Base-by-base conservation (phyloP, 2,113 vertebrate species). In the Pungitius pungitius region DNA sequence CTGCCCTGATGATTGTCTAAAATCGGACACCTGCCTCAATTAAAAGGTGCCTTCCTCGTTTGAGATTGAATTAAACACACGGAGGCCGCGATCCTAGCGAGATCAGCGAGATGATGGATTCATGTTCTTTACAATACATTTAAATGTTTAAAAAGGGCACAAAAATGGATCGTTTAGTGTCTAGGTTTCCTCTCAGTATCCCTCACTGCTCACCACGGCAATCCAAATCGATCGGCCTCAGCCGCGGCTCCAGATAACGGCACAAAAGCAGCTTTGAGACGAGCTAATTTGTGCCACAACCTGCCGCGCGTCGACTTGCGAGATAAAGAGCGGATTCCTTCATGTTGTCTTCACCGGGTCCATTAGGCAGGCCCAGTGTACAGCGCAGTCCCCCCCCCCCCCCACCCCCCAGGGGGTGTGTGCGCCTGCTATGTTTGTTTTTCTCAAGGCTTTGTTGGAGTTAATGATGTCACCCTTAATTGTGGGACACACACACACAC, bases 391-490 rank as follows among this genome's bases (percentile, higher is more conserved):
- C 79, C 87, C 81, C 1, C 33, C 6, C 4, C 79, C 87, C 81
- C 1, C 33, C 6, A 6, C 79, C 87, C 81, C 1, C 33, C 6
- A 6, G 33, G 55, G 82, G 85, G 81, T 75, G 82, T 69, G 69
- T 8, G 49, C 9, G 69, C 76, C 70, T 27, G 7, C 20, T 79
- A 13, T 91, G 87, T 89, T 90, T 90, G 89, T 89, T 88, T 91
- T 91, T 84, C 89, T 81, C 80, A 75, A 65, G 85, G 83, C 86
- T 76, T 66, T 88, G 82, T 87, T 85, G 78, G 65, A 55, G 67
- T 60, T 90, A 87, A 91, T 88, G 87, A 87, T 84, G 77, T 88
- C 85, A 89, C 24, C 47, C 51, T 72, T 90, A 90, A 87, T 75
- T 85, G 73, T 22, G 6, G 65, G 67, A 70, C 69, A 69, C 42